Evolutionary conservation across 1,140 invertebrate genomes (phyloP), one percentile per base, ranked within the genome.

Genomic region (Nephila pilipes): DNA sequence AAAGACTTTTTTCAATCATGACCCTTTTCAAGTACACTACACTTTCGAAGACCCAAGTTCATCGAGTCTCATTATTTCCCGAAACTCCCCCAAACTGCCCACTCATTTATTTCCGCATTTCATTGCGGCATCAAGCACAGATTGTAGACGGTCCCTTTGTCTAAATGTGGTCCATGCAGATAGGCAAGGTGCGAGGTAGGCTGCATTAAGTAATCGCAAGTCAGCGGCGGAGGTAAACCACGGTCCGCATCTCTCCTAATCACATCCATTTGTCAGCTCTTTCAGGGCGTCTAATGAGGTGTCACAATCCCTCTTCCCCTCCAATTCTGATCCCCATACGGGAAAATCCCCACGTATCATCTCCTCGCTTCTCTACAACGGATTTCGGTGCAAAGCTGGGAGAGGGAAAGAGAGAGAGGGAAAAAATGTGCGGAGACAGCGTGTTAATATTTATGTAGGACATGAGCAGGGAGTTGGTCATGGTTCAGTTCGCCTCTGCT

Each of bases 191-290:
- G 88, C 55, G 38, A 58, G 46, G 75, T 29, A 54, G 69, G 22
- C 55, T 22, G 75, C 75, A 81, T 81, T 90, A 81, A 90, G 88
- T 46, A 90, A 54, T 90, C 88, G 75, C 80, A 85, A 85, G 90
- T 69, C 90, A 92, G 58, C 69, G 88, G 46, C 69, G 75, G 87
- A 88, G 85, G 92, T 89, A 93, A 93, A 93, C 92, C 87, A 89
- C 87, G 85, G 69, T 65, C 79, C 36, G 36, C 92, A 32, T 75
- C 60, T 36, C 83, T 69, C 46, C 87, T 93, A 93, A 93, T 93
- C 92, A 89, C 79, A 87, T 93, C 85, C 92, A 93, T 93, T 93
- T 93, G 92, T 93, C 92, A 93, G 79, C 85, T 85, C 75, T 57
- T 88, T 87, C 83, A 55, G 63, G 65, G 38, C 69, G 92, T 54